Evolutionary conservation across 2,888 invertebrate genomes (phyloP), one percentile per base, ranked within the genome.

Genomic region (Odontomyia ornata): DNA sequence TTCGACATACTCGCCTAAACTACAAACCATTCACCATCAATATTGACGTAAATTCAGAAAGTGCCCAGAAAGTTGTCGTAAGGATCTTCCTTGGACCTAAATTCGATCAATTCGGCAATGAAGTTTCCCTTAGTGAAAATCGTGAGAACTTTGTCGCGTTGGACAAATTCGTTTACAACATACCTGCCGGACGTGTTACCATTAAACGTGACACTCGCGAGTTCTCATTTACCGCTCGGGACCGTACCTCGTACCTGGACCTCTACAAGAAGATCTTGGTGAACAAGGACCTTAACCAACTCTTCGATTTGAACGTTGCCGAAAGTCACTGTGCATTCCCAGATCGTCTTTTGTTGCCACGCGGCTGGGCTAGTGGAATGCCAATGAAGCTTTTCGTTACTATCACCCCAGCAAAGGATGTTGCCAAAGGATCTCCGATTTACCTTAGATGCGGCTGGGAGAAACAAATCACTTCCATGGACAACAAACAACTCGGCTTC

Each of bases 11-110:
- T 80, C 92, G 93, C 80, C 87, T 94, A 47, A 92, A 92, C 86
- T 91, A 93, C 87, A 90, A 92, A 79, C 88, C 89, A 1, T 94
- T 93, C 88, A 88, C 87, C 76, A 88, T 91, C 79, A 88, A 88
- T 77, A 85, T 93, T 80, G 87, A 89, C 60, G 85, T 93, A 21
- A 88, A 89, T 76, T 89, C 92, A 76, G 90, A 91, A 72, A 88
- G 89, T 79, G 86, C 88, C 9, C 86, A 86, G 47, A 88, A 90
- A 78, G 91, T 89, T 1, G 88, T 89, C 15, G 84, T 93, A 76
- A 91, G 91, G 80, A 85, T 92, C 28, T 93, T 91, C 89, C 82
- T 93, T 46, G 93, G 91, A 79, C 93, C 93, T 5, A 93, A 92
- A 85, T 91, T 90, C 82, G 90, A 92, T 82, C 87, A 88, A 80